Evolutionary conservation across 2,113 vertebrate species (phyloP), one percentile per base, ranked within the genome.

Genomic region (Barnardius zonarius): DNA sequence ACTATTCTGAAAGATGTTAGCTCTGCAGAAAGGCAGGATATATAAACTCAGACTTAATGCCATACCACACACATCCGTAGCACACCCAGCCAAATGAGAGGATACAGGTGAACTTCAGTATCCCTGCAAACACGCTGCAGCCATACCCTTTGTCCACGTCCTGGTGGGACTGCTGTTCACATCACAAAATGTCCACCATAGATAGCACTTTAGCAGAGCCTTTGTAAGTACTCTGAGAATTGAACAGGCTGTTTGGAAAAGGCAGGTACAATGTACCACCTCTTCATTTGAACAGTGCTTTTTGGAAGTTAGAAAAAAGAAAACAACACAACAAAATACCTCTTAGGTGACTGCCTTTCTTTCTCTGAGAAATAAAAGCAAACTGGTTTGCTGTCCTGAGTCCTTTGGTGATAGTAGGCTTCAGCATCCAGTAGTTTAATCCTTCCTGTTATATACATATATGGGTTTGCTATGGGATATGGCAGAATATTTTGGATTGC

Each of bases 291-390:
- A 93, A 30, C 72, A 49, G 27, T 48, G 20, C 43, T 8, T 87
- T 90, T 77, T 57, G 67, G 46, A 73, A 69, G 44, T 35, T 35
- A 19, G 19, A 10, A 31, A 35, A 54, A 41, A 54, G 44, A 11
- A 1, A 0, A 1, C 1, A 4, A 11, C 43, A 33, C 61, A 76
- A 20, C 31, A 62, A 52, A 93, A 74, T 41, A 63, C 9, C 19
- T 54, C 30, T 44, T 55, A 27, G 0, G 5, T 43, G 57, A 27
- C 83, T 84, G 57, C 31, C 25, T 77, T 80, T 20, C 44, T 74
- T 68, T 84, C n/a, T 49, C 44, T 1, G 2, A 72, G 57, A 67
- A 79, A 68, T 89, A 31, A 69, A 86, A 82, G 39, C 27, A 55
- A 84, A 55, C 30, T 76, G 16, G 1, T 85, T 88, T 92, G 86